Evolutionary conservation across 2,797 vertebrate species (phyloP), one percentile per base, ranked within the genome.

Genomic region (Lutjanus argentimaculatus): DNA sequence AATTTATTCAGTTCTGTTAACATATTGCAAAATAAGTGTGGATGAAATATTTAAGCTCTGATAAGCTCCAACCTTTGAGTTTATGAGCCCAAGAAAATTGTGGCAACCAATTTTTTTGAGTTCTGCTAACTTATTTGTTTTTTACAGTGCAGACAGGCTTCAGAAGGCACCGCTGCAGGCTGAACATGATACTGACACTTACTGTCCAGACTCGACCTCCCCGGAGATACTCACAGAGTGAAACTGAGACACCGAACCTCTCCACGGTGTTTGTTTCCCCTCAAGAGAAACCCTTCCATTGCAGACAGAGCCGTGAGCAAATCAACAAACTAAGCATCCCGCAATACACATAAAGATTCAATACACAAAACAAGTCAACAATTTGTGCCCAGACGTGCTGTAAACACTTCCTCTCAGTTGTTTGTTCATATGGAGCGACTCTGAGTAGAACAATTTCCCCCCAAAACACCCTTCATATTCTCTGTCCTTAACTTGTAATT

Each of bases 341-440:
- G 65, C 63, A 80, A 19, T 19, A 61, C 19, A 25, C 73, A 1
- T 65, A 72, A 36, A 58, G 48, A 68, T 49, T 0, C 67, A 72
- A 19, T 2, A 62, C 64, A 52, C 62, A 71, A 53, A 67, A 75
- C 57, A 81, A 10, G 68, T 75, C 70, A 78, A 76, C 53, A 52
- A 17, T 25, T 68, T 72, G 66, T 63, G 51, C 36, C 56, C 75
- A 86, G 85, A 86, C 84, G 7, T 40, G 80, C 83, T 88, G 80
- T 81, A 88, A 90, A 88, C 89, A 87, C 86, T 85, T 86, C 81
- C 87, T 75, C 72, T 65, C 63, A 17, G 53, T 73, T 90, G 81
- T 92, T 91, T 90, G 89, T 88, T 86, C 86, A 86, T 70, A 62
- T 86, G 81, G 72, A 89, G 79, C 67, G 67, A 74, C 75, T 86